Evolutionary conservation across 2,797 vertebrate genomes (phyloP).

Genomic region (Hafferia zeledoni): DNA sequence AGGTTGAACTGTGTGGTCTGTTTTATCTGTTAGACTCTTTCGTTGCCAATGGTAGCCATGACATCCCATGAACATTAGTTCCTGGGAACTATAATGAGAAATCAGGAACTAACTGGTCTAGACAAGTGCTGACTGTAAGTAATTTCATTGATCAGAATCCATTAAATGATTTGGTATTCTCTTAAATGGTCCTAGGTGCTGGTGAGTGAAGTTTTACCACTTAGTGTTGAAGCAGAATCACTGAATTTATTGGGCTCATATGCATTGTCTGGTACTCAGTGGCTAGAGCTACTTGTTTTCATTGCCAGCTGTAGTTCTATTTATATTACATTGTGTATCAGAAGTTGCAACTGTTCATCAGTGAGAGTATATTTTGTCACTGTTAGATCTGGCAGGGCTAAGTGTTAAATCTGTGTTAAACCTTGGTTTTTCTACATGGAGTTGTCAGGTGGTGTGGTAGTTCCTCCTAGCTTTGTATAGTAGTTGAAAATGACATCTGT

Average conservation of each 20-base stretch:
- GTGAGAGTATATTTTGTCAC: neutral
- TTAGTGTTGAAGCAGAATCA: neutral
- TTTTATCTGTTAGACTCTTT: neutral
- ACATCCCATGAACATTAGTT: neutral
- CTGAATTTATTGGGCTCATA: neutral
- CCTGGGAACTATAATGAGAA: constrained; percentile 24
- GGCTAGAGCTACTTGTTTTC: neutral
- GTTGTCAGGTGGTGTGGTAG: neutral
- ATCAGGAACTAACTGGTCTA: neutral
- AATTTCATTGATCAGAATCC: constrained; percentile 10
- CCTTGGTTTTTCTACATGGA: rapidly evolving
- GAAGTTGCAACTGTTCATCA: neutral
- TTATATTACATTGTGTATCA: neutral
- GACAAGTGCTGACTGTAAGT: neutral
- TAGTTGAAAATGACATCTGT: neutral
- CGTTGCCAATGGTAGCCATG: neutral
- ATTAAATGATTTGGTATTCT: neutral
- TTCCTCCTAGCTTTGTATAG: neutral
- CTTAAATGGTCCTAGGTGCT: neutral
- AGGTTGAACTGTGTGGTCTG: neutral
- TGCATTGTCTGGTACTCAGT: neutral
- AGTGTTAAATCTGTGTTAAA: neutral
- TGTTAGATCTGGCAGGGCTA: neutral
- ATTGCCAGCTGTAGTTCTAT: neutral
- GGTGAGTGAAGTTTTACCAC: neutral